Evolutionary conservation across 2,113 vertebrate genomes (phyloP), one percentile per base, ranked within the genome.

Genomic region (Gila orcuttii): DNA sequence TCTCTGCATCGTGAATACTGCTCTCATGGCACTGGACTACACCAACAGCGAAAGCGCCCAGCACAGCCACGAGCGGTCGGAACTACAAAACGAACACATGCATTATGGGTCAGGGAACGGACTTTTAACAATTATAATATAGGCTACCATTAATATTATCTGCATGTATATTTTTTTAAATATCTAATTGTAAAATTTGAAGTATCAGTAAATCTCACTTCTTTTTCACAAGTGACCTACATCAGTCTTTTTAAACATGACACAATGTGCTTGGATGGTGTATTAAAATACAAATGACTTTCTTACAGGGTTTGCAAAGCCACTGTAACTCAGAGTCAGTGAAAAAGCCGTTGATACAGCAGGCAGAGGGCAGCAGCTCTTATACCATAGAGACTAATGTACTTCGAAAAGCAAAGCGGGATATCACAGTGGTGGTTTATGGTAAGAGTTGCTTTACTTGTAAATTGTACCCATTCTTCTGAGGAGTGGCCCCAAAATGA

Each of bases 351-450:
- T 82, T 90, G 47, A 86, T 82, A 66, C 83, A 90, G 60, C 88
- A 69, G 84, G 89, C 92, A 45, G 76, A 91, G 42, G 93, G 90
- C 11, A 78, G 33, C 83, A 90, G 33, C 64, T 88, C 92, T 74
- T 93, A 92, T 62, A 79, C 73, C 13, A 82, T 95, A 25, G 52
- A 89, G 11, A 93, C 85, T 31, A 62, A 77, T 74, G 36, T 84
- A 76, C 89, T 95, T 17, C 69, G 78, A n/a, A 57, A 64, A 19
- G 93, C 92, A 13, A 90, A 84, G 76, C 62, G 59, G 1, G 92
- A 93, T 80, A 91, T 95, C 84, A 93, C 1, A 78, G 93, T 94
- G 23, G 87, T 93, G 76, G 95, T 85, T 89, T 94, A 94, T 85
- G 94, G 95, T 95, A 59, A 1, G 90, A 89, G 84, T 42, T 6